Base-by-base conservation (phyloP, 2,113 vertebrate genomes). In the Melozone crissalis region DNA sequence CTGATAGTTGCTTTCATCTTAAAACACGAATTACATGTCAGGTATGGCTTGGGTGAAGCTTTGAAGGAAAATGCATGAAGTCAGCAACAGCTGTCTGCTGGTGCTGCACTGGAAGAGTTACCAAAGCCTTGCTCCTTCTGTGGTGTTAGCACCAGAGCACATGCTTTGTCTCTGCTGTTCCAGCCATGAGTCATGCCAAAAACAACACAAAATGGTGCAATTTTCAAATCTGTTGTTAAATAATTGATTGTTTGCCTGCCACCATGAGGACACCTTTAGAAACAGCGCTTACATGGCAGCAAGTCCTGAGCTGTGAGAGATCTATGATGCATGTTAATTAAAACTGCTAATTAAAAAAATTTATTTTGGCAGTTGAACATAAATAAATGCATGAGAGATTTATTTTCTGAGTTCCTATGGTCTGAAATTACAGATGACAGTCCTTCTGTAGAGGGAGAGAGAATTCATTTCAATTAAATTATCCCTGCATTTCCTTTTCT, bases 391-490 rank as follows among this genome's bases (percentile, higher is more conserved):
- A 88, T 51, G n/a, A 86, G 39, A 65, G 30, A 49, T 69, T 88
- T 87, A 31, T 68, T 95, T 94, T 33, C 87, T 41, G 47, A 78
- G 90, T 84, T 85, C 54, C 71, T 85, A 13, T 49, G 51, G 31
- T 76, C 61, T 81, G 39, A 73, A 84, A 87, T 90, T 80, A 92
- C 28, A 92, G 55, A 92, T 47, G 79, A 93, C 74, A 95, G 49
- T 90, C 78, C 68, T 75, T 57, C 55, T 39, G 59, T 35, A 43
- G 58, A 65, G 69, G 52, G 78, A 78, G 59, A 94, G 31, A 82
- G 23, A 89, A 78, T 92, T 94, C 73, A 95, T 96, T 95, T 90
- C 94, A 68, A 90, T 95, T 37, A 87, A 94, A 95, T 95, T 95
- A 95, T 91, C 20, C 57, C 82, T 86, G 89, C 87, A 92, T 78